These are phyloP conservation scores for Benitochromis conjunctus DNA, from an alignment of 2,113 vertebrate genomes.

Conservation along the genomic window DNA sequence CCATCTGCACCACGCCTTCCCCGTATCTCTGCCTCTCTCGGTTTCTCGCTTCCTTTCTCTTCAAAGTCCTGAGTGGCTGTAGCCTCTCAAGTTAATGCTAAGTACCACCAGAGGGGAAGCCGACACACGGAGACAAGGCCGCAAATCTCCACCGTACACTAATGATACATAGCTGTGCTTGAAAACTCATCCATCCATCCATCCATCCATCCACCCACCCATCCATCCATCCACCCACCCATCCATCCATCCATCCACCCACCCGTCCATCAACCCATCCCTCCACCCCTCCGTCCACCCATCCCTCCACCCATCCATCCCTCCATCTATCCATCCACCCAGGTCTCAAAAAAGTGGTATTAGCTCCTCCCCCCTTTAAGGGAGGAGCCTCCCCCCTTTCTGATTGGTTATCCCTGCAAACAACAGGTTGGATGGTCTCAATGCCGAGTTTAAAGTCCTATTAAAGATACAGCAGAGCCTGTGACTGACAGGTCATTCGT, in stretches of 20 bases:
- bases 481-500: background rate
- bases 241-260: too few relatives aligned
- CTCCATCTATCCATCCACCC: too few relatives aligned
- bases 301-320: too few relatives aligned
- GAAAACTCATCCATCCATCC: background rate
- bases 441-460: background rate
- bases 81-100: background rate
- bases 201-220: background rate
- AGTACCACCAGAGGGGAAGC: conserved; percentile 23
- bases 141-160: background rate
- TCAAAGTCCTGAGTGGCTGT: background rate
- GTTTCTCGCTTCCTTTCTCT: background rate
- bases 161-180: background rate
- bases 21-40: background rate
- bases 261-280: too few relatives aligned
- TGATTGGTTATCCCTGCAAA: background rate
- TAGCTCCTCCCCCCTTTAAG: background rate
- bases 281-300: too few relatives aligned
- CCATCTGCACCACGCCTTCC: background rate
- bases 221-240: too few relatives aligned
- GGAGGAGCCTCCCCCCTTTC: background rate
- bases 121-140: conserved; percentile 10
- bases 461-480: background rate
- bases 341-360: background rate
- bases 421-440: background rate